These are phyloP conservation scores for Caracal caracal DNA, from an alignment of 2,113 vertebrate genomes.

Conservation along the genomic window DNA sequence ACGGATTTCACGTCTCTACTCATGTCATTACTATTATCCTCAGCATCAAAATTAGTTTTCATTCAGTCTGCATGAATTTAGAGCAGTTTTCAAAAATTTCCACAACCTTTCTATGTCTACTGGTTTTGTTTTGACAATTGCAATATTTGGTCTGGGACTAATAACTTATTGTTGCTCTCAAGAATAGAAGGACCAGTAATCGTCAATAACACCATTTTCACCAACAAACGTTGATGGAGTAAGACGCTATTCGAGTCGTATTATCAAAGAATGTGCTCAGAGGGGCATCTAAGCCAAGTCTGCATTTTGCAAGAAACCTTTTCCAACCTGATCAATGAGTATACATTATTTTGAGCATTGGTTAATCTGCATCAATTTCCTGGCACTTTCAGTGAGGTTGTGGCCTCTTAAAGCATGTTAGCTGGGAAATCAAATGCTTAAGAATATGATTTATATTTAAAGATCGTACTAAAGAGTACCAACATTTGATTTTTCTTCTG, in stretches of 20 bases:
- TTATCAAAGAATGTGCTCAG: background rate
- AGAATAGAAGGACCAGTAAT: background rate
- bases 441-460: background rate
- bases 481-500: background rate
- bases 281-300: too few species aligned
- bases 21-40: conserved; percentile 14
- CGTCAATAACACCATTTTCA: background rate
- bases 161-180: background rate
- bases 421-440: background rate
- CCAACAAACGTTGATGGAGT: background rate
- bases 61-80: conserved; percentile 40
- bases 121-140: conserved; percentile 45
- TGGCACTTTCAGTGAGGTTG: background rate
- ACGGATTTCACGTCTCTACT: background rate
- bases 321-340: background rate
- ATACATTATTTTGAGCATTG: background rate
- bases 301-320: background rate
- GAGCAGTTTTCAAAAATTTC: background rate
- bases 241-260: rapidly evolving
- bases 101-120: background rate
- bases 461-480: background rate
- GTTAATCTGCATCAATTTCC: background rate
- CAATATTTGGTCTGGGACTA: background rate
- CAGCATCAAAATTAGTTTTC: background rate
- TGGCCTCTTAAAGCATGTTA: background rate